A percentile compares a stretch with the other conserved stretches of the same genome.
These are phyloP conservation scores for Pheosia gnoma DNA, from an alignment of 2,888 invertebrate genomes.

Conservation along the genomic window DNA sequence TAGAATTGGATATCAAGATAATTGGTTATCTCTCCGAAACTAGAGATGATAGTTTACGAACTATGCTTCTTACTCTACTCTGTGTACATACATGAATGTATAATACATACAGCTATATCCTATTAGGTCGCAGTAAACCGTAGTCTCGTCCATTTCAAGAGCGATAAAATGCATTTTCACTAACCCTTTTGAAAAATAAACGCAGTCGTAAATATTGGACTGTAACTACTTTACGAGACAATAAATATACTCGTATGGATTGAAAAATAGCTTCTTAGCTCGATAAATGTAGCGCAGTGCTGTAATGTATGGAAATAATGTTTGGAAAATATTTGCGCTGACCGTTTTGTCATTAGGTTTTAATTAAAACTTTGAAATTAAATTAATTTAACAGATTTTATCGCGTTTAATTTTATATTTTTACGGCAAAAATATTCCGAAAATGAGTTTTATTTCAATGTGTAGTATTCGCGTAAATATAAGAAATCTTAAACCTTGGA, in stretches of 20 bases:
- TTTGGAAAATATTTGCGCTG: slow-evolving; percentile 12
- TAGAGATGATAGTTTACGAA: too few species aligned
- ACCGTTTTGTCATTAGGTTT: slow-evolving; percentile 5
- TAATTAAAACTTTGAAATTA: too few species aligned
- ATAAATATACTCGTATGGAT: slow-evolving; percentile 29
- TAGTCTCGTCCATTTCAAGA: background rate
- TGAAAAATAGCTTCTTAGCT: slow-evolving; percentile 21
- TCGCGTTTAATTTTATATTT: too few species aligned
- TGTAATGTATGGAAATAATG: slow-evolving; percentile 21
- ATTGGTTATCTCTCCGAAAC: too few species aligned
- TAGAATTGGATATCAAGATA: too few species aligned
- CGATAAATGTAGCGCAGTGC: slow-evolving; percentile 15
- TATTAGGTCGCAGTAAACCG: background rate
- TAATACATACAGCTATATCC: background rate
- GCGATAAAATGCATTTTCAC: slow-evolving; percentile 4
- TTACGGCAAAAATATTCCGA: too few species aligned
- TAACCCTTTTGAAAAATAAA: slow-evolving; percentile 4
- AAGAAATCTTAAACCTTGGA: too few species aligned
- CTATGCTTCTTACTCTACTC: background rate
- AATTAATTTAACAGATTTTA: too few species aligned
- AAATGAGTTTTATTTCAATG: too few species aligned
- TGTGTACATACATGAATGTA: background rate
- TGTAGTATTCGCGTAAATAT: too few species aligned
- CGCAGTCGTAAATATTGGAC: slow-evolving; percentile 2
- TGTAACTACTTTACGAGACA: slow-evolving; percentile 25